Percentiles rank a stretch among this genome's conserved stretches.
Conservation (phyloP, 2,113 vertebrate species). For the Tachycineta bicolor region DNA sequence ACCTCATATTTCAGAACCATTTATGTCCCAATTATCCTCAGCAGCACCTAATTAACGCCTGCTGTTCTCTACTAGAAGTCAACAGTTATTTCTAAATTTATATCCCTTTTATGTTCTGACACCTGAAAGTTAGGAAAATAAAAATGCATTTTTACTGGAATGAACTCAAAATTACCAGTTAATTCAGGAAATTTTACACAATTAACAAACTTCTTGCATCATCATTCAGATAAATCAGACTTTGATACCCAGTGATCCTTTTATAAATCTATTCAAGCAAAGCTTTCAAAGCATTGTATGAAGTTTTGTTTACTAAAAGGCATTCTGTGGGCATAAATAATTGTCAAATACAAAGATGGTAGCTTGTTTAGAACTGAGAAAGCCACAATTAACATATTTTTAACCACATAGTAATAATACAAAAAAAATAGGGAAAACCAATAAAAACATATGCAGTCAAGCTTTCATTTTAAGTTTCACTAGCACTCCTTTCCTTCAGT, state of each 20-base stretch:
- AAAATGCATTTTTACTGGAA: background rate
- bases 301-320: background rate
- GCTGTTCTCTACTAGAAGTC: background rate
- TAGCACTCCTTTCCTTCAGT: background rate
- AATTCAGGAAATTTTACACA: background rate
- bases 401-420: background rate
- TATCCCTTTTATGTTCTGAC: background rate
- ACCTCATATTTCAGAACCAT: background rate
- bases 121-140: background rate
- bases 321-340: background rate
- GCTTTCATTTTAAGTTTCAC: background rate
- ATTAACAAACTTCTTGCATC: background rate
- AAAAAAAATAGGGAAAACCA: background rate
- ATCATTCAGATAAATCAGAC: background rate
- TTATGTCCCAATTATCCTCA: constrained; percentile 24
- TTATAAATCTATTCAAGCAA: background rate
- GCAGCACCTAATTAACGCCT: background rate
- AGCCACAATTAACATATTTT: background rate
- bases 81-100: background rate
- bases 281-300: background rate
- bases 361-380: background rate
- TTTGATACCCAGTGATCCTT: background rate
- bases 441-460: background rate
- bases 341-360: background rate
- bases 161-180: background rate